These are phyloP conservation scores for Loxodonta africana DNA, from an alignment of 2,113 vertebrate species.

Conservation along the genomic window DNA sequence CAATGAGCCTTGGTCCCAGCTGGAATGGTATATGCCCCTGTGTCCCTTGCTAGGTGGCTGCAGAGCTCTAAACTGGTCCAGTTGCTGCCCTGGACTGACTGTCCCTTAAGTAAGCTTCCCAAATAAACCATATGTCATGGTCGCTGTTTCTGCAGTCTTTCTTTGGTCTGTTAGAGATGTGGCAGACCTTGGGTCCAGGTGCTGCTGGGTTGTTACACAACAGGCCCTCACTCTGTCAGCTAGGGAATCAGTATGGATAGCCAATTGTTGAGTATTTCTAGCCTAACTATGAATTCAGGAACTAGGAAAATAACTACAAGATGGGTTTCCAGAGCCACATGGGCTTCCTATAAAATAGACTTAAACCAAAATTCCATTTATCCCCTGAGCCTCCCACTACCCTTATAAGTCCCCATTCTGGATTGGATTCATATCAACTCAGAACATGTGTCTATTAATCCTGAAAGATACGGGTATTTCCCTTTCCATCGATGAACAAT, in stretches of 20 bases:
- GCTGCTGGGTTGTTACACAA: too few relatives aligned
- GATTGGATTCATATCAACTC: neutral
- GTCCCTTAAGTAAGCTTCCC: too few relatives aligned
- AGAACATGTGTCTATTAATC: neutral
- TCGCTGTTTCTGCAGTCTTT: too few relatives aligned
- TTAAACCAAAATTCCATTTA: neutral
- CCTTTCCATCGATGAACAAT: neutral
- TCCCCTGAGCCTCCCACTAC: rapidly evolving
- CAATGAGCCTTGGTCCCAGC: too few relatives aligned
- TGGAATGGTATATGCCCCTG: too few relatives aligned
- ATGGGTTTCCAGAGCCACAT: neutral
- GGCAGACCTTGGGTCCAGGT: too few relatives aligned
- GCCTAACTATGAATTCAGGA: neutral
- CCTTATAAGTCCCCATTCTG: too few relatives aligned
- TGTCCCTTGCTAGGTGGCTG: too few relatives aligned
- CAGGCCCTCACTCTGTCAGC: neutral
- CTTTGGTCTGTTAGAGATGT: too few relatives aligned
- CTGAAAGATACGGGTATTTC: neutral
- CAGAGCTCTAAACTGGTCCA: too few relatives aligned
- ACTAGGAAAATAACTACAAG: neutral
- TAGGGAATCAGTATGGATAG: neutral
- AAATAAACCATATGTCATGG: too few relatives aligned
- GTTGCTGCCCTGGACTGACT: too few relatives aligned
- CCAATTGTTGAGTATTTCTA: neutral
- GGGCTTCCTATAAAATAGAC: neutral